Evolutionary conservation across 1,140 invertebrate genomes (phyloP), one percentile per base, ranked within the genome.

Genomic region (Bombus cullumanus): DNA sequence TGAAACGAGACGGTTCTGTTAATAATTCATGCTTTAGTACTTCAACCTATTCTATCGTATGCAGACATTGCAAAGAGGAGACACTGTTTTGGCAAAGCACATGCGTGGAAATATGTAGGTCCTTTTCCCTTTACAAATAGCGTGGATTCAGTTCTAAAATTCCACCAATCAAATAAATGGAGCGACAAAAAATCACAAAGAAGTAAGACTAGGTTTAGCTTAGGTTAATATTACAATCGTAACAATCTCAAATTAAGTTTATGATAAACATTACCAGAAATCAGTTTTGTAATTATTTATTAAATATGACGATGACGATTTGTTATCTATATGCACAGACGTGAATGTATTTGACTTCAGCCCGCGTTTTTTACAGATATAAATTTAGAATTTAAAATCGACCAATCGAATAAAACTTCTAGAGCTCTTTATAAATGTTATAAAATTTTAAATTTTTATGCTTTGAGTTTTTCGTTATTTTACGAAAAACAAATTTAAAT

Each of bases 31-130:
- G 12, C 25, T 81, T 75, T 68, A 25, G 0, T 28, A 53, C 12
- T 34, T 28, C 37, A 15, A 74, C 39, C 47, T 85, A 31, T 53
- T 81, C 22, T 34, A 66, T 39, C 39, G 12, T 3, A 34, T 4
- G 43, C n/a, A 18, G 15, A 41, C 39, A 79, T 47, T 76, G 5
- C 37, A 31, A 73, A 84, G 57, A 57, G 22, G 8, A 71, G 28
- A 41, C 37, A 73, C 39, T 43, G 41, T 80, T 79, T 64, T 73
- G 1, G 31, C 9, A 78, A 25, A 78, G 64, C 77, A 85, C 83
- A 85, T 73, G 83, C 83, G 83, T 64, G 22, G n/a, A 72, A 69
- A 43, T 53, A 41, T 22, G 5, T 62, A 6, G 34, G 34, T 9
- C 64, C 4, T 13, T 39, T 10, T 41, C 3, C 22, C 8, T 9